Evolutionary conservation across 2,888 invertebrate genomes (phyloP), one percentile per base, ranked within the genome.

Genomic region (Itoplectis maculator): DNA sequence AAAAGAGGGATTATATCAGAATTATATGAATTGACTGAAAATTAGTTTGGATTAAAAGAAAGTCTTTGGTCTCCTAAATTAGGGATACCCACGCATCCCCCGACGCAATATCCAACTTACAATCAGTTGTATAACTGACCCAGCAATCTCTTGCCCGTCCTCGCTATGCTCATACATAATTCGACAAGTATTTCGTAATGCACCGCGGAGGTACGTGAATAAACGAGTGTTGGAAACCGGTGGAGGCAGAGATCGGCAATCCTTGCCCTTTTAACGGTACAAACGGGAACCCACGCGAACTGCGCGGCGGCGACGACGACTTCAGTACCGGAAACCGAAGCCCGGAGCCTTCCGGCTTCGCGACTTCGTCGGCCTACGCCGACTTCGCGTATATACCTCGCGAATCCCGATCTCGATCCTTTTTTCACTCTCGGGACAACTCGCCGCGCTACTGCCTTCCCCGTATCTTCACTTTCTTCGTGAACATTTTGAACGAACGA

Each of bases 281-380:
- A 73, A n/a, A 56, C 73, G 54, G 54, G 79, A 85, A 85, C 85
- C 86, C 85, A 85, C 85, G 81, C 86, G 72, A 69, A 80, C 81
- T 83, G 42, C 6, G 68, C 37, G 63, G n/a, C n/a, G n/a, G n/a
- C n/a, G n/a, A n/a, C n/a, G n/a, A n/a, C n/a, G n/a, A n/a, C n/a
- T n/a, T n/a, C n/a, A n/a, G 66, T 63, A 56, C 66, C 59, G 79
- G 69, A 78, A 70, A 63, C 72, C 42, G 42, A 37, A 40, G 69
- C n/a, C n/a, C 37, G 75, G 82, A 70, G 18, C 54, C 45, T 59
- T 70, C 70, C 56, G 56, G 70, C 70, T 56, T 56, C 70, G 70
- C 56, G 56, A 70, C 15, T 56, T 56, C 40, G 8, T 29, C 15
- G 15, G 42, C 42, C 11, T 9, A n/a, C 23, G n/a, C 77, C 84